Evolutionary conservation across 2,888 invertebrate genomes (phyloP).

Genomic region (Sepiola atlantica): DNA sequence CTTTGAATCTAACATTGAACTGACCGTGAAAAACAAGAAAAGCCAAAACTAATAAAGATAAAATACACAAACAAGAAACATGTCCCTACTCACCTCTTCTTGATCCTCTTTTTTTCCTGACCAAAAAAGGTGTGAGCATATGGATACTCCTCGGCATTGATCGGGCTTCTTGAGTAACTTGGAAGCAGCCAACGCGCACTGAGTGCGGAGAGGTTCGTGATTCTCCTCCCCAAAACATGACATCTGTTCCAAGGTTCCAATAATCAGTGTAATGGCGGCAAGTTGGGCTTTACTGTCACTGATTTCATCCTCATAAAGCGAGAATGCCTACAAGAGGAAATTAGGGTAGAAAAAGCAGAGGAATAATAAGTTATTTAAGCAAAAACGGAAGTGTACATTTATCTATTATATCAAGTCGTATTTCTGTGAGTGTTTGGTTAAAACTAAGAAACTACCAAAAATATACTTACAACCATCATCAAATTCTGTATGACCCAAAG

Average conservation of each 20-base stretch:
- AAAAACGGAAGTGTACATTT: background rate
- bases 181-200: conserved; percentile 95
- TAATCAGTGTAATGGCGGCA: conserved; percentile 95
- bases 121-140: conserved; percentile 98
- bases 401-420: no score
- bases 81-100: conserved; percentile 59
- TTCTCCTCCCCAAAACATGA: conserved; percentile 96
- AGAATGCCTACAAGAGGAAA: conserved; percentile 83
- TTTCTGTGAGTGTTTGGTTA: no score
- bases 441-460: no score
- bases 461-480: no score
- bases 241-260: conserved; percentile 95
- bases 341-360: background rate
- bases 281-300: conserved; percentile 97
- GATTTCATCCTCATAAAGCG: conserved; percentile 96
- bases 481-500: no score
- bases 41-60: background rate
- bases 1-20: no score
- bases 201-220: conserved; percentile 94
- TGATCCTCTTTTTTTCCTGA: conserved; percentile 79
- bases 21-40: no score
- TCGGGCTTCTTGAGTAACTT: conserved; percentile 98
- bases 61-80: background rate
- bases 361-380: background rate
- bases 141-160: conserved; percentile 94